Percentiles rank a stretch among this genome's conserved stretches.
Conservation (phyloP, 2,797 vertebrate genomes). For the Thalassophryne amazonica region DNA sequence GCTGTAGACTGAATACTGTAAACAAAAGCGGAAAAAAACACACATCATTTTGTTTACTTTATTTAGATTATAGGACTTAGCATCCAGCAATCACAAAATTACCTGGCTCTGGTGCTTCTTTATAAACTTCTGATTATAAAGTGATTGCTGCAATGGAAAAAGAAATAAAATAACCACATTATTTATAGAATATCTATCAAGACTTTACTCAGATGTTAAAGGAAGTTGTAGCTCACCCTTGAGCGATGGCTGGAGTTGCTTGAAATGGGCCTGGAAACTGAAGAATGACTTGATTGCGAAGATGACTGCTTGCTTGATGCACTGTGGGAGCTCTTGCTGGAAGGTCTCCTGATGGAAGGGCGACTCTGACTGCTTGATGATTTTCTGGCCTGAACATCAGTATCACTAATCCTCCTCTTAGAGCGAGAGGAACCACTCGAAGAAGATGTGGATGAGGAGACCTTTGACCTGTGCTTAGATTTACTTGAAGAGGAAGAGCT, state of each 20-base stretch:
- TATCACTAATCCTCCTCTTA: conserved; percentile 7
- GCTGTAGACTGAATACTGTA: conserved; percentile 51
- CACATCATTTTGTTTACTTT: too few species aligned
- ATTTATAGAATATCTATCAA: background rate
- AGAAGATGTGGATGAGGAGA: conserved; percentile 40
- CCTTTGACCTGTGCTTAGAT: conserved; percentile 18
- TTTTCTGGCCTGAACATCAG: background rate
- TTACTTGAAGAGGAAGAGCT: conserved; percentile 34
- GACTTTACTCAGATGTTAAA: background rate
- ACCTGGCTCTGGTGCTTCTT: conserved; percentile 68
- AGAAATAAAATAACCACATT: background rate
- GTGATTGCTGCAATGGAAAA: conserved; percentile 41
- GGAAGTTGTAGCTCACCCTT: conserved; percentile 31
- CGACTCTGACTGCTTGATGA: conserved; percentile 15
- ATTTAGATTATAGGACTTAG: background rate
- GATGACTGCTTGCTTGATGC: conserved; percentile 7
- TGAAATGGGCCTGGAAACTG: conserved; percentile 1
- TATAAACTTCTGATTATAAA: conserved; percentile 40
- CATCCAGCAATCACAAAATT: background rate
- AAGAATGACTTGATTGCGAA: conserved; percentile 1
- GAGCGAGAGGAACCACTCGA: conserved; percentile 43
- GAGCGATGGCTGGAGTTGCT: conserved; percentile 34
- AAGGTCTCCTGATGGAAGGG: conserved; percentile 14
- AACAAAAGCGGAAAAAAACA: conserved; percentile 16
- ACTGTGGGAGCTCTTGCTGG: conserved; percentile 29